Evolutionary conservation across 1,140 invertebrate species (phyloP).

Genomic region (Polypedilum pembai): DNA sequence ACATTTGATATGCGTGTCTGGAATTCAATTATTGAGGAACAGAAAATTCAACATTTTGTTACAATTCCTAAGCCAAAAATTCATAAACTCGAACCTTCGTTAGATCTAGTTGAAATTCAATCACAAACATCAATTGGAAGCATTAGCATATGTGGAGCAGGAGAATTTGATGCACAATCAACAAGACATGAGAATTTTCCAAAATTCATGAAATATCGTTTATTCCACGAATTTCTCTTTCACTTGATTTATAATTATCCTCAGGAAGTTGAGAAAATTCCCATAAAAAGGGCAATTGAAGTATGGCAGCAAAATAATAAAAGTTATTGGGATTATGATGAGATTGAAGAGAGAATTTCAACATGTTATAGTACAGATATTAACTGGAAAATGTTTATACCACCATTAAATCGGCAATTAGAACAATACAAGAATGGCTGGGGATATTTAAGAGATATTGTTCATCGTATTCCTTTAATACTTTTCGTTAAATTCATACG

Average conservation of each 20-base stretch:
- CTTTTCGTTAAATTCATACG: constrained; percentile 62
- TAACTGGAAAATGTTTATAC: constrained; percentile 68
- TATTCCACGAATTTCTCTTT: constrained; percentile 60
- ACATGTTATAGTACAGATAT: constrained; percentile 48
- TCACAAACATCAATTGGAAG: background rate
- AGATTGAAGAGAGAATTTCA: constrained; percentile 44
- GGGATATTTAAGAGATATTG: constrained; percentile 63
- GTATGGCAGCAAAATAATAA: constrained; percentile 43
- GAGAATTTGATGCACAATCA: background rate
- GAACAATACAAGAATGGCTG: constrained; percentile 57
- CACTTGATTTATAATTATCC: constrained; percentile 58
- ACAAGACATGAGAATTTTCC: constrained; percentile 40
- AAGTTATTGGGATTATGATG: constrained; percentile 39
- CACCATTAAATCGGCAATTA: constrained; percentile 55
- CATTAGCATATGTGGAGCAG: background rate
- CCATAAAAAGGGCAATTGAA: constrained; percentile 42
- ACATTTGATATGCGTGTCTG: background rate
- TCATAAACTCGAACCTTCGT: background rate
- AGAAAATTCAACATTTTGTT: constrained; percentile 21
- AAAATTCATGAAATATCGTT: constrained; percentile 60
- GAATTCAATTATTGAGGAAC: constrained; percentile 23
- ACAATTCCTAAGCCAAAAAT: background rate
- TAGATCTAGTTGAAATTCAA: background rate
- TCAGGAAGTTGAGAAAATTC: constrained; percentile 43
- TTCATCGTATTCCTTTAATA: constrained; percentile 63